Evolutionary conservation across 2,797 vertebrate genomes (phyloP), one percentile per base, ranked within the genome.

Genomic region (Harpagifer antarcticus): DNA sequence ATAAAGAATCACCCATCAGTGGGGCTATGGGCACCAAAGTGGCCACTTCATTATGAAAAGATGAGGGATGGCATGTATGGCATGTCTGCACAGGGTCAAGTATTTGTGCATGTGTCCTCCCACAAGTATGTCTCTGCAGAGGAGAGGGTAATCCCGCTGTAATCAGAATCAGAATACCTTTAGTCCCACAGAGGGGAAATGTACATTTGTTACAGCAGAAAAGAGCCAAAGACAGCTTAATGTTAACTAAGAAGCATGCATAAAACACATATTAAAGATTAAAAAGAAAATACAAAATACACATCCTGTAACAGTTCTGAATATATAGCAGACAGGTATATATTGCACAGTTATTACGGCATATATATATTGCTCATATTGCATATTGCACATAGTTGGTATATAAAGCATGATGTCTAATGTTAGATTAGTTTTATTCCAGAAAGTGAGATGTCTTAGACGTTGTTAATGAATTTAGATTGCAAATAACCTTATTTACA

Each of bases 401-500:
- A 27, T 27, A 27, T 27, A 14, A 43, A 19, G 37, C 40, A 56
- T 49, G 48, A 75, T 74, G 44, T 59, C 49, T 43, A 50, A 70
- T n/a, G 59, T 76, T 67, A 55, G 61, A 81, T 79, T 84, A 65
- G 55, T 70, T 79, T 76, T 45, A 81, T 83, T 69, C 48, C 56
- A 74, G 64, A 70, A 43, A 56, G 60, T 37, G 33, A 55, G 57
- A 48, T 58, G 63, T 62, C 27, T 69, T 55, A 53, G 64, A 67
- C 9, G 3, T 66, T 9, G 45, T 62, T 54, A 42, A 65, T 63
- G 16, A 63, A 78, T 93, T 91, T 91, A 88, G 49, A 54, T 90
- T 79, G 86, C 86, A 91, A 89, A 92, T 88, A 1, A 56, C 53
- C 59, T 64, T 20, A 77, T 91, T 90, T 86, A 73, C 79, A 87